phyloP scores from a whole-genome alignment of 2,113 vertebrate genomes.

The Oncorhynchus kisutch region DNA sequence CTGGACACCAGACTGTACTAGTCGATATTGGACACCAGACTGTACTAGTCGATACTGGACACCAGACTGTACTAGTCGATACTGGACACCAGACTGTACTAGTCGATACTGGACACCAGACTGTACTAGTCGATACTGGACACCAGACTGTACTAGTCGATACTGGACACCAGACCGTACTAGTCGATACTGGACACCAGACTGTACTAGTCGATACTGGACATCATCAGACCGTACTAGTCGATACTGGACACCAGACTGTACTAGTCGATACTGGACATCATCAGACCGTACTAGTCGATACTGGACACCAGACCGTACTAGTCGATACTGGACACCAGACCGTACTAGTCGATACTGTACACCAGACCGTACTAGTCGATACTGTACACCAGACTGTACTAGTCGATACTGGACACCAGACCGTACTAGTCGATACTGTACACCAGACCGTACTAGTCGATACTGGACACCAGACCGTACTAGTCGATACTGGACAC shows the following conservation, averaged over 20 bases:
- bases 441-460: constrained; percentile 5
- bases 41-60: neutral
- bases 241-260: no score
- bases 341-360: neutral
- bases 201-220: no score
- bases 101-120: neutral
- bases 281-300: neutral
- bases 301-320: no score
- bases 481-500: no score
- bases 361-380: neutral
- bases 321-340: constrained; percentile 15
- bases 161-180: neutral
- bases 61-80: no score
- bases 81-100: neutral
- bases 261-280: no score
- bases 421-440: neutral
- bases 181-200: neutral
- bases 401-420: neutral
- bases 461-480: no score
- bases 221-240: no score
- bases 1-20: constrained; percentile 12
- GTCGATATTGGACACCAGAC: neutral
- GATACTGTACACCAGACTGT: neutral
- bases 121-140: neutral
- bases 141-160: no score